A percentile compares a stretch with the other conserved stretches of the same genome.
These are phyloP conservation scores for Recurvirostra avosetta DNA, from an alignment of 2,113 vertebrate species.

Conservation along the genomic window DNA sequence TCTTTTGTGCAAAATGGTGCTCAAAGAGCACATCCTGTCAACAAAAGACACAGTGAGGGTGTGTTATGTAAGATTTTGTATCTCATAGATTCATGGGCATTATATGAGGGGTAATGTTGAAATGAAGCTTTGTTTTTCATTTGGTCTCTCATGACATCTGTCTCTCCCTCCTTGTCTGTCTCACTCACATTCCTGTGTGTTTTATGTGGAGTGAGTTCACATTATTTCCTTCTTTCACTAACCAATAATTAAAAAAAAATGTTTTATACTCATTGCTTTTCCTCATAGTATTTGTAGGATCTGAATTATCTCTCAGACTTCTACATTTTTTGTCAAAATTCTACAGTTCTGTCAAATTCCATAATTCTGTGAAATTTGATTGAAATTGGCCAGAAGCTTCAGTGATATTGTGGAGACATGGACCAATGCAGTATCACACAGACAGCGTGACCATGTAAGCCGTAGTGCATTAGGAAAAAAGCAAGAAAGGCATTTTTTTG, in stretches of 20 bases:
- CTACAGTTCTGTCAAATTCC: too few species aligned
- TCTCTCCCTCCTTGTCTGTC: neutral
- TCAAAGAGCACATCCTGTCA: neutral
- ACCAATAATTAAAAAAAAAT: neutral
- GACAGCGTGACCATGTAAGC: neutral
- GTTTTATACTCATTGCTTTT: neutral
- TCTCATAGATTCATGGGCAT: neutral
- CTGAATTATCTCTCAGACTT: neutral
- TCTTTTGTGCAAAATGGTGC: neutral
- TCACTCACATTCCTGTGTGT: neutral
- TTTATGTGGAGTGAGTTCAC: neutral
- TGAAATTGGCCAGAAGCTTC: neutral
- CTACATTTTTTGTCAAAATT: neutral
- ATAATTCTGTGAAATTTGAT: neutral
- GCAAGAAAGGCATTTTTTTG: neutral
- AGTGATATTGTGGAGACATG: neutral
- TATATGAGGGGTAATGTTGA: neutral
- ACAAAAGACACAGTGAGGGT: neutral
- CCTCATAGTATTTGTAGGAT: neutral
- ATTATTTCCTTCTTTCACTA: accelerated
- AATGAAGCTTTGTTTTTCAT: neutral
- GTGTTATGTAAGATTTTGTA: accelerated
- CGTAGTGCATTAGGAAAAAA: neutral
- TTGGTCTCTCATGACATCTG: neutral
- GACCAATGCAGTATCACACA: neutral